These are phyloP conservation scores for Oxygymnocypris stewartii DNA, from an alignment of 2,113 vertebrate genomes.

Conservation along the genomic window DNA sequence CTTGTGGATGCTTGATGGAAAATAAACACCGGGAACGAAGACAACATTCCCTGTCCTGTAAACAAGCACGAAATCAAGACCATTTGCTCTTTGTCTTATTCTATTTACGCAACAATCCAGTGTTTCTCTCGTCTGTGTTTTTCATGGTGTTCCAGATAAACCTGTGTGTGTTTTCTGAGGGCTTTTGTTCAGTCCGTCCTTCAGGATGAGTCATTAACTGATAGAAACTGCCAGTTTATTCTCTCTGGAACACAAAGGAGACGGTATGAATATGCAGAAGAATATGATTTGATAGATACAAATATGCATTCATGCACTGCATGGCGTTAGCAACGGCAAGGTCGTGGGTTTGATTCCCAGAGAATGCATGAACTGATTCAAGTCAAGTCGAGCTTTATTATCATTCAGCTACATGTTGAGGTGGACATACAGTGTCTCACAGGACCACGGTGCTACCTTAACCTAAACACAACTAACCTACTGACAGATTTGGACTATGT, in stretches of 20 bases:
- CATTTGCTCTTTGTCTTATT: conserved; percentile 15
- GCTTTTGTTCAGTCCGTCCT: background rate
- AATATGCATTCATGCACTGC: background rate
- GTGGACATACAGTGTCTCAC: too few relatives aligned
- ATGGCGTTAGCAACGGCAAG: background rate
- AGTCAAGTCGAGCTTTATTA: too few relatives aligned
- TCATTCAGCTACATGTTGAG: too few relatives aligned
- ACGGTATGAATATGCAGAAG: background rate
- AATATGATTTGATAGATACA: background rate
- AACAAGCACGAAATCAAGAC: conserved; percentile 22
- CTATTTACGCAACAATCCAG: background rate
- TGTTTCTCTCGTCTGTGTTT: background rate
- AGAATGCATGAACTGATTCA: background rate
- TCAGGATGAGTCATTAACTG: background rate
- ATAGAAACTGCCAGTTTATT: background rate
- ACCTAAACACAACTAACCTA: too few relatives aligned
- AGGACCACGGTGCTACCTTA: too few relatives aligned
- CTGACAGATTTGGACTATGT: too few relatives aligned
- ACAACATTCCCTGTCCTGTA: conserved; percentile 15
- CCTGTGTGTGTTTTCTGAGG: background rate
- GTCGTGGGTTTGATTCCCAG: background rate
- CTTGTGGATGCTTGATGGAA: background rate
- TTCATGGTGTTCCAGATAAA: too few relatives aligned
- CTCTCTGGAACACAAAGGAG: background rate
- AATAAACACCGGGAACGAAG: conserved; percentile 7